These are phyloP conservation scores for Illadopsis cleaveri DNA, from an alignment of 2,113 vertebrate species.

Conservation along the genomic window DNA sequence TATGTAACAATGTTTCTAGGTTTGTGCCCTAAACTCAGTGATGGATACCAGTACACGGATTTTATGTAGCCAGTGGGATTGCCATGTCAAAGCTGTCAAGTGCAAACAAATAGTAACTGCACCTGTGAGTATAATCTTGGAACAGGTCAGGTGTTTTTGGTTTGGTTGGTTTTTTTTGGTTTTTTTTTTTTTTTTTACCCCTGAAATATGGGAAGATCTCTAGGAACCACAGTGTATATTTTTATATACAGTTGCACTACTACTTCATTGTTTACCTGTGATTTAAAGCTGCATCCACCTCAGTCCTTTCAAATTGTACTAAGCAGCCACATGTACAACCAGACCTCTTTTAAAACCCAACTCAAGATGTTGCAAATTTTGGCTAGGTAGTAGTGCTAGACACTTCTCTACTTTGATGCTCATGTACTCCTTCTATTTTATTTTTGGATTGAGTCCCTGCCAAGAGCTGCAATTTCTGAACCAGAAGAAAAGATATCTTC, in stretches of 20 bases:
- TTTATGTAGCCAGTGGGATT: neutral
- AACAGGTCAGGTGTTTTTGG: neutral
- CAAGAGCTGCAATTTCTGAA: slow-evolving; percentile 38
- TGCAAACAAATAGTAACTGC: neutral
- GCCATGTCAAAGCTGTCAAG: neutral
- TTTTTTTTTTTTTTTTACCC: neutral
- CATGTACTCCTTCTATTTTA: neutral
- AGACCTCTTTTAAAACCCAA: neutral
- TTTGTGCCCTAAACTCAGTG: neutral
- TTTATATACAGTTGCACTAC: neutral
- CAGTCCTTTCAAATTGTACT: neutral
- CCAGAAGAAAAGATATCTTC: slow-evolving; percentile 48
- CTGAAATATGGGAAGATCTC: neutral
- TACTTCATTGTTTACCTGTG: neutral
- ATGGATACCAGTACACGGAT: neutral
- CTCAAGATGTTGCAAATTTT: neutral
- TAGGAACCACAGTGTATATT: neutral
- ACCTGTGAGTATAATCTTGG: neutral
- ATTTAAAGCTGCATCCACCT: neutral
- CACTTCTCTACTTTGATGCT: neutral
- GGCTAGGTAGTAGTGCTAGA: neutral
- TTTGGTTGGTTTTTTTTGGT: neutral
- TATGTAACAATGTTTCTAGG: neutral
- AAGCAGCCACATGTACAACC: neutral
- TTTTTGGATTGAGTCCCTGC: neutral